These are phyloP conservation scores for Malaclemys terrapin DNA, from an alignment of 2,113 vertebrate genomes.

Conservation along the genomic window DNA sequence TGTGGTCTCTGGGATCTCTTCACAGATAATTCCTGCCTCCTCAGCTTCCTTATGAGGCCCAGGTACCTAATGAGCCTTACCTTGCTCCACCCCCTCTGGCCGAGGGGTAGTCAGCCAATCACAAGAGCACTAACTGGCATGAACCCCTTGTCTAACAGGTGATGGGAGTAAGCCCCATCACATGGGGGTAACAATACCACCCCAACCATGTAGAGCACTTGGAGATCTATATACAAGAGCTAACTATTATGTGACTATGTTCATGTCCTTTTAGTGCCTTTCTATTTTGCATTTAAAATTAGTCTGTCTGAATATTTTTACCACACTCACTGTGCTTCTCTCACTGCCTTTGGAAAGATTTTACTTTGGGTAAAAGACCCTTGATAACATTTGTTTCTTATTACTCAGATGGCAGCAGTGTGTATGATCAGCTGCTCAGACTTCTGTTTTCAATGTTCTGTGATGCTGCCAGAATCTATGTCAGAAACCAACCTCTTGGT, in stretches of 20 bases:
- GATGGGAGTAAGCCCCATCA: background rate
- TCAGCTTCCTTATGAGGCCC: background rate
- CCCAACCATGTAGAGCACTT: background rate
- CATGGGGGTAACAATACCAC: background rate
- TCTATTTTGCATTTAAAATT: background rate
- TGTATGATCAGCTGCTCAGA: background rate
- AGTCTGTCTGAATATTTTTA: background rate
- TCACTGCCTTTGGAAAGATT: background rate
- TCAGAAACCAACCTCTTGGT: background rate
- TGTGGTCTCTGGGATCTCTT: background rate
- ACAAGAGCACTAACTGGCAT: no score
- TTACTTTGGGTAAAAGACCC: background rate
- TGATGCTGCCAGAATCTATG: background rate
- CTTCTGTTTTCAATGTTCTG: background rate
- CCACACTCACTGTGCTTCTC: background rate
- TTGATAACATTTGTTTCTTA: background rate
- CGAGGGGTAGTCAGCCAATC: background rate
- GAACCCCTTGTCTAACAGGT: background rate
- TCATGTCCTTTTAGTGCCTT: background rate
- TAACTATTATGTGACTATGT: background rate
- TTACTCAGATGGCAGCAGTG: background rate
- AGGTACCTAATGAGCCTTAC: background rate
- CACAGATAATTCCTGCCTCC: background rate
- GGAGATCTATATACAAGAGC: background rate
- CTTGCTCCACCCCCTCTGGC: background rate